A percentile compares a stretch with the other conserved stretches of the same genome.
Conservation (phyloP, 2,113 vertebrate genomes). For the Macquaria ambigua region DNA sequence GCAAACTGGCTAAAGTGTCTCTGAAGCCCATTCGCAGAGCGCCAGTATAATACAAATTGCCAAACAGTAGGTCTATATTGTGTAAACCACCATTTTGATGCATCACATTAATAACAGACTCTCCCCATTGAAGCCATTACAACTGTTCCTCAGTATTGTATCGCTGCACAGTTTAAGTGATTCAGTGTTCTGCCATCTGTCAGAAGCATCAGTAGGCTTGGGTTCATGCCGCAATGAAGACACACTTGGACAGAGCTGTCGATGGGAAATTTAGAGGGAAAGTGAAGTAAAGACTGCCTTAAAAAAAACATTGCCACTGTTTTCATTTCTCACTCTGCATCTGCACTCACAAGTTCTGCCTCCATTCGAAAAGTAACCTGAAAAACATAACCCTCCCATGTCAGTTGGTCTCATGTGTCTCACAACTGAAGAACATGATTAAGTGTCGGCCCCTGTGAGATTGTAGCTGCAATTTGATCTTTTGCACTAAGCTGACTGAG, state of each 20-base stretch:
- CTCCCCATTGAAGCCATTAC: background rate
- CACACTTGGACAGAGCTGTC: conserved; percentile 5
- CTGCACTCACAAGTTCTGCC: background rate
- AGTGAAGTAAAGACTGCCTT: background rate
- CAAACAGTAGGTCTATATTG: conserved; percentile 1
- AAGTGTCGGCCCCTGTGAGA: conserved; percentile 34
- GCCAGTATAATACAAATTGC: conserved; percentile 4
- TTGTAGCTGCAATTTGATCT: conserved; percentile 43
- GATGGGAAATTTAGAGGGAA: conserved; percentile 5
- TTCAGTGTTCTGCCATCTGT: conserved; percentile 19
- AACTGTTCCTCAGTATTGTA: conserved; percentile 1
- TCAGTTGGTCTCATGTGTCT: conserved; percentile 3
- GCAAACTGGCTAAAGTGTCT: conserved; percentile 35
- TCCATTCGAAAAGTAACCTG: background rate
- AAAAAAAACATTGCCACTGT: background rate
- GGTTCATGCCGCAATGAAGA: background rate
- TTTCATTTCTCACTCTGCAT: conserved; percentile 1
- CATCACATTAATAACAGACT: conserved; percentile 16
- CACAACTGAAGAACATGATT: conserved; percentile 28
- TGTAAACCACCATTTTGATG: background rate
- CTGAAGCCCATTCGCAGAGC: conserved; percentile 20
- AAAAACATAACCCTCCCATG: conserved; percentile 11
- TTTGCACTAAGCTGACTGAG: conserved; percentile 28
- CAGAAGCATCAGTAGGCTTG: conserved; percentile 3
- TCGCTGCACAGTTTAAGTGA: background rate